Evolutionary conservation across 2,113 vertebrate genomes (phyloP).

Genomic region (Perca flavescens): DNA sequence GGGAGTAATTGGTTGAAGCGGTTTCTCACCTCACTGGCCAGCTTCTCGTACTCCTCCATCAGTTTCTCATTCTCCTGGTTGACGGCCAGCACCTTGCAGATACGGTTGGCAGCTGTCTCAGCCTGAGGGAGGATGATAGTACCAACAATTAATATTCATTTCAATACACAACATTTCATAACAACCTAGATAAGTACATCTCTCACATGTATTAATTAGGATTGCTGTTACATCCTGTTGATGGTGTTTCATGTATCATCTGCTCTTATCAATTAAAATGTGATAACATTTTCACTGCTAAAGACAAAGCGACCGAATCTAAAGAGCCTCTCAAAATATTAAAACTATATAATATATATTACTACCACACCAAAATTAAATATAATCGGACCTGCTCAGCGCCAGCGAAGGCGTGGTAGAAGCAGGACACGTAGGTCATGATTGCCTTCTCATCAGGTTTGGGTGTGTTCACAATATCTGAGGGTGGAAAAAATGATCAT

Average conservation of each 20-base stretch:
- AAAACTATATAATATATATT: background rate
- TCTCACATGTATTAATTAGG: background rate
- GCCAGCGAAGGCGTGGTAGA: constrained; percentile 94
- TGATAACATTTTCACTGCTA: background rate
- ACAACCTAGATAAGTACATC: background rate
- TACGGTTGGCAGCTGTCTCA: constrained; percentile 82
- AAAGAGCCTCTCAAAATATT: background rate
- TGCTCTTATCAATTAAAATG: background rate
- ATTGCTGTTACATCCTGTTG: background rate
- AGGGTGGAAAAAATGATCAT: background rate
- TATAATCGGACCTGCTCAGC: constrained; percentile 88
- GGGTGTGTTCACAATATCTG: constrained; percentile 94
- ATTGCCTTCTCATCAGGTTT: constrained; percentile 95
- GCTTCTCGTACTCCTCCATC: constrained; percentile 85
- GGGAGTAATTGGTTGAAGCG: constrained; percentile 11
- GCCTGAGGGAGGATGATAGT: constrained; percentile 59
- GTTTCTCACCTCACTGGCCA: constrained; percentile 82
- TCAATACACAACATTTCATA: background rate
- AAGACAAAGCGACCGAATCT: background rate
- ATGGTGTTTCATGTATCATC: background rate
- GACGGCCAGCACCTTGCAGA: constrained; percentile 83
- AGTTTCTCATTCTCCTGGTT: constrained; percentile 85
- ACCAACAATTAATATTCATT: background rate
- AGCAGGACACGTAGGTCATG: constrained; percentile 96
- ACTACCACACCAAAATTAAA: background rate